These are phyloP conservation scores for Aphaenogaster ashmeadi DNA, from an alignment of 1,140 invertebrate genomes.

Conservation along the genomic window DNA sequence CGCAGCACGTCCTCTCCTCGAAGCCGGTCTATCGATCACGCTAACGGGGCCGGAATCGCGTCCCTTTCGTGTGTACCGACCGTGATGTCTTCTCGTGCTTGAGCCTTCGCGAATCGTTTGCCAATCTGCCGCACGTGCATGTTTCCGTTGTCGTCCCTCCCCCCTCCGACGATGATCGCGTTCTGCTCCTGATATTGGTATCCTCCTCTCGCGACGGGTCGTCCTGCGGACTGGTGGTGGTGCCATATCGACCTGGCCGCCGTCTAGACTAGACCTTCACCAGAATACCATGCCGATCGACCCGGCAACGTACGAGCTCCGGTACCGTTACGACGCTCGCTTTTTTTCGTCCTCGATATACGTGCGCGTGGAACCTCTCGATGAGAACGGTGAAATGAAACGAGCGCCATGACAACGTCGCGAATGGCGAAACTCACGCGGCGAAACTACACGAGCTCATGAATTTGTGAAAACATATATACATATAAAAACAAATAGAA, in stretches of 20 bases:
- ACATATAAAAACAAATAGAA: not conserved
- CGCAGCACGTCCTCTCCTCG: not conserved
- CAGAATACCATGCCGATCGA: slow-evolving; percentile 41
- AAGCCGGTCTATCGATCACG: slow-evolving; percentile 51
- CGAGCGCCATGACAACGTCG: not conserved
- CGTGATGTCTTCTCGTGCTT: slow-evolving; percentile 10
- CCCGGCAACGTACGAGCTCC: slow-evolving; percentile 25
- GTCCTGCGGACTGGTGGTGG: slow-evolving; percentile 70
- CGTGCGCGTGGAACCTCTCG: slow-evolving; percentile 5
- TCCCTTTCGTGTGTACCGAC: slow-evolving; percentile 63
- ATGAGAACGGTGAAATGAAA: slow-evolving; percentile 48
- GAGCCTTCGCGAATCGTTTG: slow-evolving; percentile 37
- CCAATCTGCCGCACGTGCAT: slow-evolving; percentile 53
- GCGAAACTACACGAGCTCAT: not conserved
- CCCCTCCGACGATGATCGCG: slow-evolving; percentile 7
- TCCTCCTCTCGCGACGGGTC: slow-evolving; percentile 61
- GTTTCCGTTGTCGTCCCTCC: not conserved
- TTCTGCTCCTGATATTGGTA: slow-evolving; percentile 53
- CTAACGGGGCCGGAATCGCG: slow-evolving; percentile 42
- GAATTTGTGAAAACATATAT: not conserved
- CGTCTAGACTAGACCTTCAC: slow-evolving; percentile 80
- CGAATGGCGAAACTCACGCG: not conserved
- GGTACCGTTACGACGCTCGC: slow-evolving; percentile 75
- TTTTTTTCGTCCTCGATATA: slow-evolving; percentile 67
- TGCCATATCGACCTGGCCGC: slow-evolving; percentile 81